phyloP scores from a whole-genome alignment of 2,797 vertebrate species.

The Mallotus villosus region DNA sequence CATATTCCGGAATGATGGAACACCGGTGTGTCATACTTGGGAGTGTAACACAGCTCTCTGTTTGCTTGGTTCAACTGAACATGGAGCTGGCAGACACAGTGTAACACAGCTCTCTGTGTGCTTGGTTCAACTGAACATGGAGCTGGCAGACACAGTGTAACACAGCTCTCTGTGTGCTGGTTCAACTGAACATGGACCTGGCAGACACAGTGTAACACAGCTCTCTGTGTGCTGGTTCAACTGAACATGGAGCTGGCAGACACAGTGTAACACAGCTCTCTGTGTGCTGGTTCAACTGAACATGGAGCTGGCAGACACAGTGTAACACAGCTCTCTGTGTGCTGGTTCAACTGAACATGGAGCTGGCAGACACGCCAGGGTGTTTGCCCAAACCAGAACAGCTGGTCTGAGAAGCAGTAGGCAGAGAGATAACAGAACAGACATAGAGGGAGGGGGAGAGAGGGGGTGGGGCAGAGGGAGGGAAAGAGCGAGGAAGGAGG shows the following conservation, averaged over 20 bases:
- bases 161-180: not conserved
- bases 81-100: not conserved
- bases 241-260: not conserved
- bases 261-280: not conserved
- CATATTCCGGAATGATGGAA: not conserved
- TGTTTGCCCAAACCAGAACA: not conserved
- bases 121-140: not conserved
- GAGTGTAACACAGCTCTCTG: not conserved
- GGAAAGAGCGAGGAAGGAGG: too few relatives aligned
- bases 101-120: not conserved
- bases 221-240: not conserved
- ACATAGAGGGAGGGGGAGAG: too few relatives aligned
- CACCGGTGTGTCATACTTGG: not conserved
- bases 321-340: not conserved
- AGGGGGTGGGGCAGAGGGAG: too few relatives aligned
- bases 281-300: not conserved
- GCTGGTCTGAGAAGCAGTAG: constrained; percentile 10
- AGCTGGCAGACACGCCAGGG: not conserved
- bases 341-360: not conserved
- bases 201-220: not conserved
- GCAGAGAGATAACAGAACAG: not conserved
- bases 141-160: not conserved
- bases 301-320: not conserved
- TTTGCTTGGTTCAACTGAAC: not conserved
- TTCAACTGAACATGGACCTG: not conserved